These are phyloP conservation scores for Drosophila bocki DNA, from an alignment of 1,140 invertebrate species.

Conservation along the genomic window DNA sequence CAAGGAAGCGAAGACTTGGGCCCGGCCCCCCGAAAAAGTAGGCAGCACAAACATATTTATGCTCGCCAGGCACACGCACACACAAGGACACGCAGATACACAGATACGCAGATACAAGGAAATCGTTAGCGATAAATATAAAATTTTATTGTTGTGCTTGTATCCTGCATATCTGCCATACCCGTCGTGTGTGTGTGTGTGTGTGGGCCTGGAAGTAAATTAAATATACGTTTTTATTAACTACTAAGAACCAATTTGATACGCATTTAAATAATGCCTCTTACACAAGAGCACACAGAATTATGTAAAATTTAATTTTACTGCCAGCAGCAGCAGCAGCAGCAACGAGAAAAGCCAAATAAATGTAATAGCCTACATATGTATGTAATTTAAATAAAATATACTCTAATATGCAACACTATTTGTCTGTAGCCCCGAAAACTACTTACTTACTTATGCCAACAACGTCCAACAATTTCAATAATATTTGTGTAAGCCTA, in stretches of 20 bases:
- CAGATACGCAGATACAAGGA: constrained; percentile 36
- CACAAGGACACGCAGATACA: constrained; percentile 10
- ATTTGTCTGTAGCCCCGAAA: constrained; percentile 51
- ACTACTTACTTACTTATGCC: constrained; percentile 81
- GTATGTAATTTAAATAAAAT: constrained; percentile 77
- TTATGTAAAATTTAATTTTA: constrained; percentile 81
- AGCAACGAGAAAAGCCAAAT: constrained; percentile 71
- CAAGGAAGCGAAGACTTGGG: constrained; percentile 28
- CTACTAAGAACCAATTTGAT: constrained; percentile 84
- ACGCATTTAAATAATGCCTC: constrained; percentile 79
- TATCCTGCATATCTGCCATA: constrained; percentile 32
- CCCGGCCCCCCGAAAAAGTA: constrained; percentile 44
- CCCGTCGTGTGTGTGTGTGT: constrained; percentile 21
- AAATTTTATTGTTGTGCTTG: constrained; percentile 82
- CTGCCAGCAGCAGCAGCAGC: constrained; percentile 37
- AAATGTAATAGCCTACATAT: constrained; percentile 62
- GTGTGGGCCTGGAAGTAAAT: constrained; percentile 68
- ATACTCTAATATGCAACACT: constrained; percentile 37
- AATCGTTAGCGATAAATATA: constrained; percentile 83
- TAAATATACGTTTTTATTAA: constrained; percentile 84
- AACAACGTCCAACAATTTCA: constrained; percentile 80
- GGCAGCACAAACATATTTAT: constrained; percentile 68
- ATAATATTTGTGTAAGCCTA: constrained; percentile 76
- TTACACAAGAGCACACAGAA: constrained; percentile 46
- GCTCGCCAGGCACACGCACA: constrained; percentile 56